phyloP scores from a whole-genome alignment of 2,888 invertebrate species.

The Himalopsyche anomala region DNA sequence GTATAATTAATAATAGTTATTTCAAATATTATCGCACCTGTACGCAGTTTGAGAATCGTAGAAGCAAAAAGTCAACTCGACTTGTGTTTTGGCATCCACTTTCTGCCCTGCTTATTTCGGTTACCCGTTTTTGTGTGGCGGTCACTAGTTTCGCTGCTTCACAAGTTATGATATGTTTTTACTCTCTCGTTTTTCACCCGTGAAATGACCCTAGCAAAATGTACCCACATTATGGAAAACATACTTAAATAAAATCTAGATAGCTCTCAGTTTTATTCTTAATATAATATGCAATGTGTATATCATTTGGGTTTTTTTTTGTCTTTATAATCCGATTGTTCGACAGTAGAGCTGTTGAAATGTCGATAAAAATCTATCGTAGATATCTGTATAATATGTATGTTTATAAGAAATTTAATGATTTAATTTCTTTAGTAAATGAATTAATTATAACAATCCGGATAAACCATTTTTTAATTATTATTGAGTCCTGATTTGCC shows the following conservation, averaged over 20 bases:
- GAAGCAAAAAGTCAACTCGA: neutral
- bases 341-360: too few relatives aligned
- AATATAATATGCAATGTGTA: neutral
- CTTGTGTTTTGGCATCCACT: neutral
- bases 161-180: conserved; percentile 4
- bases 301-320: too few relatives aligned
- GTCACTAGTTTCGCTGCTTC: neutral
- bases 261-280: neutral
- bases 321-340: too few relatives aligned
- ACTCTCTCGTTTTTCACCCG: neutral
- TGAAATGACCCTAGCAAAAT: neutral
- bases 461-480: too few relatives aligned
- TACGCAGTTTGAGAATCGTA: neutral
- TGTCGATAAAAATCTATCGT: too few relatives aligned
- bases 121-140: neutral
- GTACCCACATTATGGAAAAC: neutral
- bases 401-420: too few relatives aligned
- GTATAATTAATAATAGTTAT: too few relatives aligned
- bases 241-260: neutral
- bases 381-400: too few relatives aligned
- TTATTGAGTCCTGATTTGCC: too few relatives aligned
- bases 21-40: too few relatives aligned
- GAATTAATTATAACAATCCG: too few relatives aligned
- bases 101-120: neutral
- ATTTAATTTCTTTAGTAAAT: too few relatives aligned